Evolutionary conservation across 2,113 vertebrate genomes (phyloP).

Genomic region (Cercopithecus mona): DNA sequence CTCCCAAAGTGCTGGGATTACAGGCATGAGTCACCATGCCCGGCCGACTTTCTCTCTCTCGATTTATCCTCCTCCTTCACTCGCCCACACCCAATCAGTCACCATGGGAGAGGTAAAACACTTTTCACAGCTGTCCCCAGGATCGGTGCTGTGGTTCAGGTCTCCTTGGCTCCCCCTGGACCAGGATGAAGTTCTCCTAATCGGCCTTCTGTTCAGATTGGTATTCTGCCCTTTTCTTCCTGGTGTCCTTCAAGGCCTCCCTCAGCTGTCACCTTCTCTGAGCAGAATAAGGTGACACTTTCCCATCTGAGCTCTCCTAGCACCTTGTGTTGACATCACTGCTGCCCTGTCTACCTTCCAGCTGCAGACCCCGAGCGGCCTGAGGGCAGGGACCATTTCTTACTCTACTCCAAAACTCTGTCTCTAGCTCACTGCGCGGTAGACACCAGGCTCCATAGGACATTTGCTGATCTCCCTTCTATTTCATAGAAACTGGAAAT

Average conservation of each 20-base stretch:
- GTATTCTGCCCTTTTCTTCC: neutral
- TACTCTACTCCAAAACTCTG: neutral
- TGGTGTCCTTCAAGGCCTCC: neutral
- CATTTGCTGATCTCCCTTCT: neutral
- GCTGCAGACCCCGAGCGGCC: neutral
- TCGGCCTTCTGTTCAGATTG: neutral
- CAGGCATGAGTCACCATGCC: no score
- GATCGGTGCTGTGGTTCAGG: neutral
- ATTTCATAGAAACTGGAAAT: conserved; percentile 43
- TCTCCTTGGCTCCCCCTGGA: neutral
- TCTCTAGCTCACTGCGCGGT: no score
- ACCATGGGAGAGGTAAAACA: neutral
- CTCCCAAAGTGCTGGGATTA: no score
- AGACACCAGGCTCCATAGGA: neutral
- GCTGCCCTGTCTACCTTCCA: neutral
- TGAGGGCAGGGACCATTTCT: neutral
- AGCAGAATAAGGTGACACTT: neutral
- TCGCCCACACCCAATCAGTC: neutral
- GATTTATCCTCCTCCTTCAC: neutral
- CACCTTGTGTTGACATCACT: neutral
- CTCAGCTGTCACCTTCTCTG: neutral
- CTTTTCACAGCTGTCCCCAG: neutral
- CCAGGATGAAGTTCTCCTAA: accelerated
- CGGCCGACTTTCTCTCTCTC: neutral
- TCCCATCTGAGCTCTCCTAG: neutral